Base-by-base conservation (phyloP, 2,797 vertebrate genomes). In the Syngnathus acus region DNA sequence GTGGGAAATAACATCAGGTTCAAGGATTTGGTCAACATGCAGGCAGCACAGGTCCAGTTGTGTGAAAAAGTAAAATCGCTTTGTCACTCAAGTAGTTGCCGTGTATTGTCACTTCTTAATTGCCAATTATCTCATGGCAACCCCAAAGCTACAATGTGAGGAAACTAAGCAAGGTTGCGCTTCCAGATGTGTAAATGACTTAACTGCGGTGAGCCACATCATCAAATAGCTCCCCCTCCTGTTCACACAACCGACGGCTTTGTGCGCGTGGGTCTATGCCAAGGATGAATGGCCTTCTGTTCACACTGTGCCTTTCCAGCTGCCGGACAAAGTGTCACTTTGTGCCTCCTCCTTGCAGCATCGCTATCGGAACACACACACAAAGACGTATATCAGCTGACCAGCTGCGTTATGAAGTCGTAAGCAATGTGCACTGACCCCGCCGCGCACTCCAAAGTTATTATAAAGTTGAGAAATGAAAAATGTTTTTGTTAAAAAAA, bases 281-380 rank as follows among this genome's bases (percentile, higher is more conserved):
- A 86, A 72, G 70, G 80, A 80, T 90, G 88, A 92, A 92, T 90
- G 88, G 86, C 73, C 70, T 84, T 85, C 88, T 92, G 90, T 92
- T 89, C 87, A 85, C 82, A 23, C 79, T 57, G 23, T 55, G 83
- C 71, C 76, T 78, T 73, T 84, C 82, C 84, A 87, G 85, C 75
- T 55, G 59, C 48, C 54, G 81, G 84, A 92, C 91, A 92, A 87
- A 89, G 89, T 89, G 84, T 74, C 80, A 87, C 88, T 91, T 88
- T 92, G 90, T 91, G 81, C 80, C 75, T 88, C 83, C 78, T 84
- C 83, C 79, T 84, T 79, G 1, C 78, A 78, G 82, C 74, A 80
- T 81, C 81, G 77, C 86, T 77, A 84, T 79, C 78, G 62, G 21
- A 74, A 75, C 72, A 62, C 68, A 37, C 68, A 37, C 67, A 38